Evolutionary conservation across 2,888 invertebrate genomes (phyloP).

Genomic region (Acrobeloides nanus): DNA sequence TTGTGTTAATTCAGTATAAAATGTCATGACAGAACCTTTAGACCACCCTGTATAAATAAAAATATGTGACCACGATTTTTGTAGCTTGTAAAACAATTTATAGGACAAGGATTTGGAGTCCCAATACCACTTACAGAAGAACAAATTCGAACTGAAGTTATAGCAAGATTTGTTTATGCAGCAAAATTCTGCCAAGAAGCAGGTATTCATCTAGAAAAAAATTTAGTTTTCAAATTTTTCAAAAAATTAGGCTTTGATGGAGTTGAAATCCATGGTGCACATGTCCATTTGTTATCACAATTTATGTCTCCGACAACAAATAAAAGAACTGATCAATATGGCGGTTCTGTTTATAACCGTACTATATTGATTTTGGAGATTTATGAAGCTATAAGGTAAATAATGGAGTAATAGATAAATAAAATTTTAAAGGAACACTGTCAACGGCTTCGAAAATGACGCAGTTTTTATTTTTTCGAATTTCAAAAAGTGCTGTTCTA

Average conservation of each 20-base stretch:
- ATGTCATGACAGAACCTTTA: too few relatives aligned
- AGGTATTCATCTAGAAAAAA: too few relatives aligned
- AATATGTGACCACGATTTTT: too few relatives aligned
- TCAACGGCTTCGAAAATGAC: too few relatives aligned
- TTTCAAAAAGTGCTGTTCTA: too few relatives aligned
- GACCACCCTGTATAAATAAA: too few relatives aligned
- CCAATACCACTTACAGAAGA: constrained; percentile 28
- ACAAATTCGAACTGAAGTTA: constrained; percentile 33
- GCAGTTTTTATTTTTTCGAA: too few relatives aligned
- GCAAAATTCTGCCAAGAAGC: constrained; percentile 21
- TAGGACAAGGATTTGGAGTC: constrained; percentile 28
- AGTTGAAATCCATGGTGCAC: constrained; percentile 35
- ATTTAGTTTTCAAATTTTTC: constrained; percentile 6
- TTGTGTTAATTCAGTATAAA: too few relatives aligned
- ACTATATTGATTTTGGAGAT: constrained; percentile 33
- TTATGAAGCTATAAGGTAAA: constrained; percentile 29
- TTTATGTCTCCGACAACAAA: constrained; percentile 38
- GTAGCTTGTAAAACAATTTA: too few relatives aligned
- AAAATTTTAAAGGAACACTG: too few relatives aligned
- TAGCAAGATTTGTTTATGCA: constrained; percentile 31
- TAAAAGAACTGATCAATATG: constrained; percentile 36
- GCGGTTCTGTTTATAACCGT: constrained; percentile 32
- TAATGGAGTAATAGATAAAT: not conserved
- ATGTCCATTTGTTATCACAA: constrained; percentile 36
- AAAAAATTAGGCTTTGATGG: constrained; percentile 32